phyloP scores from a whole-genome alignment of 2,888 invertebrate genomes.

The Torymus auratus region DNA sequence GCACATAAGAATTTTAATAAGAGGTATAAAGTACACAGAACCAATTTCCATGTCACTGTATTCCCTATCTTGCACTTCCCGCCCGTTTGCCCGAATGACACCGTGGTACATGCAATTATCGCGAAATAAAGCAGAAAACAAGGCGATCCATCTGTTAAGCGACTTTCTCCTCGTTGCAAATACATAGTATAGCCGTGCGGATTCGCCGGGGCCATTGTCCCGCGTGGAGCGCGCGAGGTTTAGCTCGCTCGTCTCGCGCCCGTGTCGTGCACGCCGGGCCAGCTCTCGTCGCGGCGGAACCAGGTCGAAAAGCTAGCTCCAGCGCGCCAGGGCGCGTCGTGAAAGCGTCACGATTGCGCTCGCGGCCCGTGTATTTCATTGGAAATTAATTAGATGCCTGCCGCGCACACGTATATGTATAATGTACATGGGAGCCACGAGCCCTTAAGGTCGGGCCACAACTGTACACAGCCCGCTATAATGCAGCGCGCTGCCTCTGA shows the following conservation, averaged over 20 bases:
- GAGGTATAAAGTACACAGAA: too few relatives aligned
- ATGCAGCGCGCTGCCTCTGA: neutral
- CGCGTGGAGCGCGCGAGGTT: too few relatives aligned
- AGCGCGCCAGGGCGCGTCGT: conserved; percentile 5
- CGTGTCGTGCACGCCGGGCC: too few relatives aligned
- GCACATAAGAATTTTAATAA: too few relatives aligned
- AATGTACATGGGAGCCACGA: neutral
- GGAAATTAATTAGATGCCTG: conserved; percentile 56
- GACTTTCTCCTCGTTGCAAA: too few relatives aligned
- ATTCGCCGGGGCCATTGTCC: too few relatives aligned
- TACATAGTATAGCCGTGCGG: too few relatives aligned
- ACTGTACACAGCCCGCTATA: neutral
- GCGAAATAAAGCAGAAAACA: neutral
- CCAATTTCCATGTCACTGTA: too few relatives aligned
- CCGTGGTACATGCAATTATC: neutral
- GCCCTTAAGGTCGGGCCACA: conserved; percentile 19
- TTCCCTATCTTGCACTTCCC: neutral
- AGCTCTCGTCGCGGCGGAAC: conserved; percentile 11
- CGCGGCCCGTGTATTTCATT: conserved; percentile 47
- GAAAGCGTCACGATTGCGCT: conserved; percentile 56
- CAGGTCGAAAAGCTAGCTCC: conserved; percentile 14
- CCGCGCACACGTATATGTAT: neutral
- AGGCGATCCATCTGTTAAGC: too few relatives aligned
- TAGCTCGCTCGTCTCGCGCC: too few relatives aligned
- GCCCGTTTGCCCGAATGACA: too few relatives aligned